A percentile compares a stretch with the other conserved stretches of the same genome.
phyloP scores from a whole-genome alignment of 2,113 vertebrate species.

The Pseudonaja textilis region DNA sequence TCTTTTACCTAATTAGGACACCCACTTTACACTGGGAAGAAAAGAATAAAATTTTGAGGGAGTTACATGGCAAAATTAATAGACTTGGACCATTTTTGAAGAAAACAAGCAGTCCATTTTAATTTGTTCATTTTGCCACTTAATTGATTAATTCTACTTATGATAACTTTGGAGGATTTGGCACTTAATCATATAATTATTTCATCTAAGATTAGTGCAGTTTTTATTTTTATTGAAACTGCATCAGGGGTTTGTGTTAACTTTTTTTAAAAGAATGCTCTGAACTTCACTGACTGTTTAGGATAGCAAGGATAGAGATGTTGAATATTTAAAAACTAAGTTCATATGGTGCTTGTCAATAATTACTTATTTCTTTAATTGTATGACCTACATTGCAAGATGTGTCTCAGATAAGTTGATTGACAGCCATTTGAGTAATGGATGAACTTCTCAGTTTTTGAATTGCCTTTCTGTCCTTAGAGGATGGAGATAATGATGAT shows the following conservation, averaged over 20 bases:
- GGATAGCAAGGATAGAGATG: background rate
- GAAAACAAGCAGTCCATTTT: background rate
- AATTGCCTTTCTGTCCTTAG: background rate
- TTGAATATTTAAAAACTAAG: background rate
- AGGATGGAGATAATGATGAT: background rate
- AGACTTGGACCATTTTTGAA: background rate
- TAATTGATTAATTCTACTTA: background rate
- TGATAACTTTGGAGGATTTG: background rate
- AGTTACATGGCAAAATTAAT: background rate
- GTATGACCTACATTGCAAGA: background rate
- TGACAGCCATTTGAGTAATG: too few relatives aligned
- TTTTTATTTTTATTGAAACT: background rate
- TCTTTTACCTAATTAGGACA: background rate
- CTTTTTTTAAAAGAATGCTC: background rate
- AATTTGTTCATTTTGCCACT: background rate
- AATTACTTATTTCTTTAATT: background rate
- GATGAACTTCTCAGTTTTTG: background rate
- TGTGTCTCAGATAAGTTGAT: background rate
- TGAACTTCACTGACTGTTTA: background rate
- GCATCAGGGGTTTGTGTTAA: background rate
- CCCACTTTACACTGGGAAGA: background rate
- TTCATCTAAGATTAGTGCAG: background rate
- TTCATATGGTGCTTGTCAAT: background rate
- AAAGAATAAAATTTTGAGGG: background rate
- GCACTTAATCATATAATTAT: background rate